Conservation (phyloP, 2,113 vertebrate species). For the Albula goreensis region DNA sequence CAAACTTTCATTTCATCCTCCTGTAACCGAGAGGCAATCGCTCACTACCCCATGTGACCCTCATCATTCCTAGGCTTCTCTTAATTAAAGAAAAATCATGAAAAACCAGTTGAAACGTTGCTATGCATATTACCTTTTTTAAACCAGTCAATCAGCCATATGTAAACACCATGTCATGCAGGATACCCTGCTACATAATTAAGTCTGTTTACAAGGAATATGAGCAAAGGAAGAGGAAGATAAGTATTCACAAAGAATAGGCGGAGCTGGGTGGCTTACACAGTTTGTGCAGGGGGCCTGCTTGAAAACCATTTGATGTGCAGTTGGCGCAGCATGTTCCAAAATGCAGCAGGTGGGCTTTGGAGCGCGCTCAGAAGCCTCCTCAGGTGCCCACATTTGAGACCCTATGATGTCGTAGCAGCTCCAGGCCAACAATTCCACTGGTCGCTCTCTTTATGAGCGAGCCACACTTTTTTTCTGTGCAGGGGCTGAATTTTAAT, state of each 20-base stretch:
- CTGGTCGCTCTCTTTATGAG: conserved; percentile 35
- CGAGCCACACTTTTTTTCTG: conserved; percentile 29
- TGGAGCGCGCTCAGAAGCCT: conserved; percentile 61
- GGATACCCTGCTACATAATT: conserved; percentile 37
- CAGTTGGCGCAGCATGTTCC: conserved; percentile 51
- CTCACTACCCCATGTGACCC: neutral
- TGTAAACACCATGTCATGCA: conserved; percentile 8
- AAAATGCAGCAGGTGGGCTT: conserved; percentile 58
- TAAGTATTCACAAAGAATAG: conserved; percentile 53
- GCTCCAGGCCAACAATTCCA: conserved; percentile 45
- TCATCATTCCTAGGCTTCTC: neutral
- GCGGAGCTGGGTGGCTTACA: conserved; percentile 43
- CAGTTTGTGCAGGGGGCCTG: conserved; percentile 41
- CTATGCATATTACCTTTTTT: too few species aligned
- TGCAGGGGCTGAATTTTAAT: conserved; percentile 34
- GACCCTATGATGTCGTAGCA: conserved; percentile 53
- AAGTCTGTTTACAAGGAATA: conserved; percentile 42
- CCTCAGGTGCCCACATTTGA: conserved; percentile 44
- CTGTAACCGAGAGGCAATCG: neutral
- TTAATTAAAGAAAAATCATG: too few species aligned
- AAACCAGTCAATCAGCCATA: neutral
- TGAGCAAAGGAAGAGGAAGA: conserved; percentile 38
- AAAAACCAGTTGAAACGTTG: too few species aligned
- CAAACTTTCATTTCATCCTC: neutral
- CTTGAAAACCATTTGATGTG: conserved; percentile 66